These are phyloP conservation scores for Xylota sylvarum DNA, from an alignment of 2,888 invertebrate species.

Conservation along the genomic window DNA sequence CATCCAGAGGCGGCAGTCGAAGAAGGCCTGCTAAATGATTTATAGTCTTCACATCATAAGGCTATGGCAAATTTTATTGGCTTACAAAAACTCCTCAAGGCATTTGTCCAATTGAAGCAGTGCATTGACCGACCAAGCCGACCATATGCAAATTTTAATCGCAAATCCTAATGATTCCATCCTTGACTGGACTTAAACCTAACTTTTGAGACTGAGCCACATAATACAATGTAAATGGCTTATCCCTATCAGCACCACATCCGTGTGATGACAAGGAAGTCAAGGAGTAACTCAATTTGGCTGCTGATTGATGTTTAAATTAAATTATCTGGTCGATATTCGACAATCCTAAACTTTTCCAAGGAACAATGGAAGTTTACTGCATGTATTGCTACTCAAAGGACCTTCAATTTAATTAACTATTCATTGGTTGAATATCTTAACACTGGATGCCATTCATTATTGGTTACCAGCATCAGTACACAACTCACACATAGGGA, in stretches of 20 bases:
- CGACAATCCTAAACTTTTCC: background rate
- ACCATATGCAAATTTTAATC: constrained; percentile 47
- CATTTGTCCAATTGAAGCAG: constrained; percentile 24
- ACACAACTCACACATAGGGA: background rate
- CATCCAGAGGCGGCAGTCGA: background rate
- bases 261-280: background rate
- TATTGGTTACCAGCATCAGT: constrained; percentile 29
- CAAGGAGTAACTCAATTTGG: constrained; percentile 3
- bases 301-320: constrained; percentile 47
- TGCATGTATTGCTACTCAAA: constrained; percentile 12
- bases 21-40: constrained; percentile 46
- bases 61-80: constrained; percentile 33
- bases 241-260: constrained; percentile 1
- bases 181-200: constrained; percentile 1
- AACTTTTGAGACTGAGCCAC: constrained; percentile 9
- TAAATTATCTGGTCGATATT: constrained; percentile 19
- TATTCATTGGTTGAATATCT: constrained; percentile 49
- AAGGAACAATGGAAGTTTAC: constrained; percentile 4
- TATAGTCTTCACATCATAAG: constrained; percentile 29
- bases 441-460: constrained; percentile 25
- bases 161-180: constrained; percentile 30
- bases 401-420: constrained; percentile 51
- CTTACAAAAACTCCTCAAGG: constrained; percentile 18
- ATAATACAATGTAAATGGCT: background rate
- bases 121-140: constrained; percentile 27